Base-by-base conservation (phyloP, 2,113 vertebrate genomes). In the Gallinago undulata region DNA sequence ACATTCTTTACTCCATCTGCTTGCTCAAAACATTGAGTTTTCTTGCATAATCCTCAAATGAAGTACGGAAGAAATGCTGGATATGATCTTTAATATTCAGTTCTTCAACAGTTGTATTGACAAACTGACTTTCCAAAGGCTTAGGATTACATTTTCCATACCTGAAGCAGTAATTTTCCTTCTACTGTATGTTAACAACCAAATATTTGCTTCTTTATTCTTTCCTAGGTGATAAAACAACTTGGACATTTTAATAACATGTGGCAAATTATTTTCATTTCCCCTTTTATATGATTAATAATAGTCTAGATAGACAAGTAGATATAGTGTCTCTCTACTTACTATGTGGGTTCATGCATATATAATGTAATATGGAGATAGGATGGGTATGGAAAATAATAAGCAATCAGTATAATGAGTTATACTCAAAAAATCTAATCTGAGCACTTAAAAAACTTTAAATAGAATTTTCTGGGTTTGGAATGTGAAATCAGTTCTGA, bases 251-350 rank as follows among this genome's bases (percentile, higher is more conserved):
- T 88, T 95, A 93, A 87, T 94, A 95, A 83, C 56, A 76, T 45
- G 48, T 76, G 77, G 82, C 57, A 92, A 93, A 92, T 96, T 35
- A 86, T 87, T 93, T 90, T 95, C 25, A 83, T 83, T 94, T 96
- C 45, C 69, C 35, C 39, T 73, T 74, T 94, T 79, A 53, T 25
- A 35, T 89, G 86, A 93, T 93, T 90, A 88, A 92, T 89, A 88
- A 75, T 56, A 28, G 56, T 66, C 53, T 79, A 73, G 55, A 77
- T 93, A 75, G 43, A 51, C 53, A 43, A 37, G 55, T 90, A 67
- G 76, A 84, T 91, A 31, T 3, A 45, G 48, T 77, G 7, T 60
- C 30, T 85, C 57, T 68, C 82, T 37, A 64, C 51, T 85, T 70
- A 35, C 51, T 31, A 0, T 68, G 48, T 73, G 86, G 23, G 27